Evolutionary conservation across 2,888 invertebrate species (phyloP).

Genomic region (Drosophila rellima): DNA sequence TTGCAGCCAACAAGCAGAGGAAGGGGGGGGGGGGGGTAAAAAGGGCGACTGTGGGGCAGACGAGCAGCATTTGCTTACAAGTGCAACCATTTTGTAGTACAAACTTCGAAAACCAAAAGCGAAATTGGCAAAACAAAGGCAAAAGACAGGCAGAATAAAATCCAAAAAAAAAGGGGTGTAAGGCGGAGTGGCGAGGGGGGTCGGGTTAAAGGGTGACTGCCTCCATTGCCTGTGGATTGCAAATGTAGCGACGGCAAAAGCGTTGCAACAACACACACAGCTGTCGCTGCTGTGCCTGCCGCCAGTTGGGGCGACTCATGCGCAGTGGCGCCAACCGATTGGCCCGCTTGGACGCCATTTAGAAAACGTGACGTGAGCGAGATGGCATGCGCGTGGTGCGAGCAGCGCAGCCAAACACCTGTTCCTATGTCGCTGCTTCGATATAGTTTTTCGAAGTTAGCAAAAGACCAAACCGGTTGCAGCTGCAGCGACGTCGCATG

Average conservation of each 20-base stretch:
- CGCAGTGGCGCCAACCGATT: conserved; percentile 83
- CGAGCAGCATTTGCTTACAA: conserved; percentile 71
- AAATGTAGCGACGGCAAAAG: conserved; percentile 56
- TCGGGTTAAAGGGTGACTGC: conserved; percentile 38
- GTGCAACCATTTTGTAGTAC: conserved; percentile 84
- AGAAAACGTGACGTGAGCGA: conserved; percentile 66
- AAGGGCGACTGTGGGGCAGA: conserved; percentile 28
- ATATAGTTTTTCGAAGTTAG: conserved; percentile 54
- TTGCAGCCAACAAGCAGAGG: conserved; percentile 50
- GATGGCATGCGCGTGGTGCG: conserved; percentile 48
- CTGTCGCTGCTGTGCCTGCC: conserved; percentile 8
- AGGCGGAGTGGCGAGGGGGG: background rate
- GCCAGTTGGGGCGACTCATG: conserved; percentile 74
- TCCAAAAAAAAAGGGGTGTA: conserved; percentile 1
- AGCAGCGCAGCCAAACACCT: conserved; percentile 70
- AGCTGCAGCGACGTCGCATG: conserved; percentile 35
- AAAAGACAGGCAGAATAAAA: conserved; percentile 41
- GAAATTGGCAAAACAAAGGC: conserved; percentile 77
- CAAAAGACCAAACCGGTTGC: conserved; percentile 61
- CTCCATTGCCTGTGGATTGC: conserved; percentile 58
- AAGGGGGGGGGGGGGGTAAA: background rate
- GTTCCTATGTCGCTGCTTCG: conserved; percentile 47
- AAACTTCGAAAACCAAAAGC: conserved; percentile 82
- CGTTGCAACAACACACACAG: conserved; percentile 27
- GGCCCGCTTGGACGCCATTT: conserved; percentile 85